A percentile compares a stretch with the other conserved stretches of the same genome.
Conservation (phyloP, 2,797 vertebrate species). For the Lagodon rhomboides region DNA sequence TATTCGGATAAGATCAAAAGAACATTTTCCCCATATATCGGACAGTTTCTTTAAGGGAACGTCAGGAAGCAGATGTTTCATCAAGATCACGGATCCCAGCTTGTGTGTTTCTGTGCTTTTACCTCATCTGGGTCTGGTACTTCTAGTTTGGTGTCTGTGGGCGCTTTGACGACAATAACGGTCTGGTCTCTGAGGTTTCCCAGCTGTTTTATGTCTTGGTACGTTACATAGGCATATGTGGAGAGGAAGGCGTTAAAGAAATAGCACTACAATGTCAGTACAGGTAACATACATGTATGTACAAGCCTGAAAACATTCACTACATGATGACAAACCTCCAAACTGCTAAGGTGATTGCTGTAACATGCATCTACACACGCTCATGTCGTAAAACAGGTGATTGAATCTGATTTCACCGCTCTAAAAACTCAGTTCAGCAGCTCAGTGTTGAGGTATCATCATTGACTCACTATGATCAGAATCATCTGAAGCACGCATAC, state of each 20-base stretch:
- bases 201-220: conserved; percentile 95
- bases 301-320: not conserved
- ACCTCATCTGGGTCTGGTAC: conserved; percentile 96
- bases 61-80: not conserved
- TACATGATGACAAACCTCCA: not conserved
- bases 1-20: not conserved
- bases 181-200: conserved; percentile 96
- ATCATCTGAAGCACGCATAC: not conserved
- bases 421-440: not conserved
- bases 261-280: not conserved
- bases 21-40: not conserved
- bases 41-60: not conserved
- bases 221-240: conserved; percentile 96
- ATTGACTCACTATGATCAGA: not conserved
- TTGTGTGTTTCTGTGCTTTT: not conserved
- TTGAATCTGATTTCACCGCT: not conserved
- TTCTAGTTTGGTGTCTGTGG: conserved; percentile 97
- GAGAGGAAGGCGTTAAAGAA: conserved; percentile 73
- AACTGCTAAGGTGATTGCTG: not conserved
- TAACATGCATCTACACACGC: not conserved
- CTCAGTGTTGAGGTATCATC: not conserved
- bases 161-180: conserved; percentile 96
- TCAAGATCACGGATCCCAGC: not conserved
- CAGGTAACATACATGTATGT: not conserved
- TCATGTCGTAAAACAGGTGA: not conserved